A percentile compares a stretch with the other conserved stretches of the same genome.
These are phyloP conservation scores for Nothobranchius furzeri DNA, from an alignment of 2,113 vertebrate species.

Conservation along the genomic window DNA sequence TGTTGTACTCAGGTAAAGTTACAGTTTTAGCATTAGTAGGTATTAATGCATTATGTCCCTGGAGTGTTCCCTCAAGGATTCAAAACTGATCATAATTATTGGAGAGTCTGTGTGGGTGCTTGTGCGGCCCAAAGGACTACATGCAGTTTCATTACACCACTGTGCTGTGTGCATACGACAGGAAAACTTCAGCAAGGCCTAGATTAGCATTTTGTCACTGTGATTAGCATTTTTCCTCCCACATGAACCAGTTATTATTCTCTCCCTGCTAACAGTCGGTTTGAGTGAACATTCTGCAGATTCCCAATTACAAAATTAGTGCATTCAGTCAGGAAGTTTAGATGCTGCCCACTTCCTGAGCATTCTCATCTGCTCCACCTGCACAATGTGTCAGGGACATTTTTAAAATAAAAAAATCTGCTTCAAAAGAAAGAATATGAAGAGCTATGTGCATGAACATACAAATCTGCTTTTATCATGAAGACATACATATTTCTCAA, in stretches of 20 bases:
- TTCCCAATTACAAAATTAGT: not conserved
- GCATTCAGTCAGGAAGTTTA: constrained; percentile 5
- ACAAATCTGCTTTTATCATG: constrained; percentile 6
- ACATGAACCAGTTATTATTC: constrained; percentile 29
- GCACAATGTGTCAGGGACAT: not conserved
- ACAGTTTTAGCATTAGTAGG: not conserved
- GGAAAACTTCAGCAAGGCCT: constrained; percentile 24
- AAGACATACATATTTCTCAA: constrained; percentile 8
- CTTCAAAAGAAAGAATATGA: not conserved
- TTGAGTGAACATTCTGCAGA: constrained; percentile 20
- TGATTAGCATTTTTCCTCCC: constrained; percentile 40
- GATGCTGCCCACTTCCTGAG: not conserved
- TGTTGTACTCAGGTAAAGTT: not conserved
- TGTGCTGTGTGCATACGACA: constrained; percentile 36
- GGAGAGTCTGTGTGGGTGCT: constrained; percentile 1
- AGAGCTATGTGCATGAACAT: not conserved
- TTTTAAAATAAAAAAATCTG: not conserved
- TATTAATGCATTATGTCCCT: not conserved
- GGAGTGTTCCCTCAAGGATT: not conserved
- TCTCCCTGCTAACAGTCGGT: constrained; percentile 19
- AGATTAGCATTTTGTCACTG: constrained; percentile 42
- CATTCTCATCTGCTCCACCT: constrained; percentile 1
- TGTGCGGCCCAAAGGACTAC: constrained; percentile 3
- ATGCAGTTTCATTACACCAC: constrained; percentile 9
- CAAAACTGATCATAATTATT: not conserved